Percentiles rank a stretch among this genome's conserved stretches.
Conservation (phyloP, 2,113 vertebrate genomes). For the Gadus macrocephalus region DNA sequence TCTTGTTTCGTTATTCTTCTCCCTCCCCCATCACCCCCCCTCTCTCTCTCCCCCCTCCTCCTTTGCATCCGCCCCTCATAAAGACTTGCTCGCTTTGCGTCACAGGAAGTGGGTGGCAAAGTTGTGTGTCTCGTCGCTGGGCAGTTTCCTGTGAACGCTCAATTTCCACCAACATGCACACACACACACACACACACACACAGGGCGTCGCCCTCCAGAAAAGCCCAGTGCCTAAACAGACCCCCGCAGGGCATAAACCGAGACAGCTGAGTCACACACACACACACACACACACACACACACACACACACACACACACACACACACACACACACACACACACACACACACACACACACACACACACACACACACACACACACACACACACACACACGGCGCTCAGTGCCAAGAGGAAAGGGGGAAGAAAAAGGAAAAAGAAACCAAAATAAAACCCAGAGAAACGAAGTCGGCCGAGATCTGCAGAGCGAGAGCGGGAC, state of each 20-base stretch:
- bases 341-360: too few relatives aligned
- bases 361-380: conserved; percentile 26
- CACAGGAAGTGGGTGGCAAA: conserved; percentile 28
- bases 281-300: conserved; percentile 26
- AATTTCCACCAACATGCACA: conserved; percentile 26
- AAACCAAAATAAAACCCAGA: not conserved
- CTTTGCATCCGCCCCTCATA: not conserved
- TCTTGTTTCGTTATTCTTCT: too few relatives aligned
- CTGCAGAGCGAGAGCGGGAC: not conserved
- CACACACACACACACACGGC: conserved; percentile 28
- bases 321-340: conserved; percentile 27
- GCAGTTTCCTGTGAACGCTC: conserved; percentile 50
- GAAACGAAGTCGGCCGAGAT: not conserved
- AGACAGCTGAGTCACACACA: conserved; percentile 30
- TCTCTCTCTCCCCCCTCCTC: conserved; percentile 8
- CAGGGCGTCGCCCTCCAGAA: conserved; percentile 46
- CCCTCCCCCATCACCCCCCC: not conserved
- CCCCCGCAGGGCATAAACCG: conserved; percentile 30
- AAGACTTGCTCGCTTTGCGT: not conserved
- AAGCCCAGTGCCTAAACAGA: conserved; percentile 18
- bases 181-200: conserved; percentile 19
- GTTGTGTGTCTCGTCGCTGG: conserved; percentile 24
- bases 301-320: conserved; percentile 23
- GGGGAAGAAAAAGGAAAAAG: conserved; percentile 4
- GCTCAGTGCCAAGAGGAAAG: conserved; percentile 10